Evolutionary conservation across 2,113 vertebrate genomes (phyloP).

Genomic region (Gavialis gangeticus): DNA sequence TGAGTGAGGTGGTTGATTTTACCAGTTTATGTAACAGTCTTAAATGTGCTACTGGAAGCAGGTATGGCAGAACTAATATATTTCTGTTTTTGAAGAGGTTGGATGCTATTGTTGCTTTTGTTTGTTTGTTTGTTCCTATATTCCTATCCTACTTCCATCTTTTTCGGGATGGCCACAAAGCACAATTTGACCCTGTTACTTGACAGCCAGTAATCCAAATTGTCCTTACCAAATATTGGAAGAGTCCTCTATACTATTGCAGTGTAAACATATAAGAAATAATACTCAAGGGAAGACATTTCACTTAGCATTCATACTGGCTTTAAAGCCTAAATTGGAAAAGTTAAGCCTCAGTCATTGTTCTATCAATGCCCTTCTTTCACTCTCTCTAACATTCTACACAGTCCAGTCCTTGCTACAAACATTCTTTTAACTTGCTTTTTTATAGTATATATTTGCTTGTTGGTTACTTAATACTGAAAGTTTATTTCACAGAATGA

Average conservation of each 20-base stretch:
- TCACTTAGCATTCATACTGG: background rate
- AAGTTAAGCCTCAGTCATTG: background rate
- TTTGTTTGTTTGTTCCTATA: background rate
- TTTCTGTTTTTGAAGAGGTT: background rate
- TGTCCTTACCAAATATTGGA: background rate
- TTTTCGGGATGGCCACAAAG: constrained; percentile 18
- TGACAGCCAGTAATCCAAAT: background rate
- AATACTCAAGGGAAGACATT: background rate
- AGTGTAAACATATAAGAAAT: background rate
- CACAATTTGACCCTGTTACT: background rate
- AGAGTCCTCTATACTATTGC: background rate
- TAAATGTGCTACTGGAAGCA: background rate
- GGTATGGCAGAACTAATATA: background rate
- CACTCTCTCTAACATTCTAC: background rate
- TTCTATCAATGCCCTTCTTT: background rate
- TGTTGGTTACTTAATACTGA: background rate
- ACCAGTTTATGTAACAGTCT: background rate
- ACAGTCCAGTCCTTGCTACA: background rate
- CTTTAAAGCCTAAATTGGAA: background rate
- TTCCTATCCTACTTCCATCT: background rate
- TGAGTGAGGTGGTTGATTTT: background rate
- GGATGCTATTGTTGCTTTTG: background rate
- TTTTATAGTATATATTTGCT: constrained; percentile 1
- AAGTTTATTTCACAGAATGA: background rate
- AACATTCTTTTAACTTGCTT: background rate